phyloP scores from a whole-genome alignment of 2,888 invertebrate species.

The Hemaris fuciformis region DNA sequence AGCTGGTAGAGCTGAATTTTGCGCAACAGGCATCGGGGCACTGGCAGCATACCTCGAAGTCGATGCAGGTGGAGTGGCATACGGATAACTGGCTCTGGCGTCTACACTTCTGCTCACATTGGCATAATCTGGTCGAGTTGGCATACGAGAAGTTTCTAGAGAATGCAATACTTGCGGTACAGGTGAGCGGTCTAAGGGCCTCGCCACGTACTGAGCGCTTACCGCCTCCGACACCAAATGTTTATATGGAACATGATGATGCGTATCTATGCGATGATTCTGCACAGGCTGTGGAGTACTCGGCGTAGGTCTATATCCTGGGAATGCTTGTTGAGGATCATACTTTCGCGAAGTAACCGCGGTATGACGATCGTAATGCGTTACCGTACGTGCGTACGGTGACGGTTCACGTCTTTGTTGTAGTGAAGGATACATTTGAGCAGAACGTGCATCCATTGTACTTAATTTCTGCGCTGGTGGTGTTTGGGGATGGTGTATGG shows the following conservation, averaged over 20 bases:
- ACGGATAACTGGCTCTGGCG: slow-evolving; percentile 55
- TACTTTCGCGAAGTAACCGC: slow-evolving; percentile 63
- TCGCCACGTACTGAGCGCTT: slow-evolving; percentile 54
- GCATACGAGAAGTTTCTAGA: slow-evolving; percentile 54
- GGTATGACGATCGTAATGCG: slow-evolving; percentile 66
- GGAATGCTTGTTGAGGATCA: slow-evolving; percentile 71
- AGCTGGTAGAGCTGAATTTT: slow-evolving; percentile 52
- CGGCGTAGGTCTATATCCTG: slow-evolving; percentile 64
- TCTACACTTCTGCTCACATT: slow-evolving; percentile 53
- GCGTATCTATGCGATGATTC: slow-evolving; percentile 61
- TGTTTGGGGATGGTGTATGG: slow-evolving; percentile 70
- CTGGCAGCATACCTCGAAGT: slow-evolving; percentile 55
- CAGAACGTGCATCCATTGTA: slow-evolving; percentile 49
- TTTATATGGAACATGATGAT: slow-evolving; percentile 62
- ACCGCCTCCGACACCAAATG: slow-evolving; percentile 54
- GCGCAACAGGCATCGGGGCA: slow-evolving; percentile 51
- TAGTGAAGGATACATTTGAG: slow-evolving; percentile 55
- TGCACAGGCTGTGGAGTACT: slow-evolving; percentile 53
- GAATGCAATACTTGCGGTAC: slow-evolving; percentile 52
- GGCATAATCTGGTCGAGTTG: slow-evolving; percentile 56
- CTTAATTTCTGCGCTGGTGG: slow-evolving; percentile 50
- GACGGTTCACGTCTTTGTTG: slow-evolving; percentile 64
- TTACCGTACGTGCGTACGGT: slow-evolving; percentile 50
- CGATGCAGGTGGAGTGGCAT: slow-evolving; percentile 64
- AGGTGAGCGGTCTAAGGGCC: slow-evolving; percentile 59